phyloP scores from a whole-genome alignment of 2,113 vertebrate genomes.

The Peromyscus leucopus region DNA sequence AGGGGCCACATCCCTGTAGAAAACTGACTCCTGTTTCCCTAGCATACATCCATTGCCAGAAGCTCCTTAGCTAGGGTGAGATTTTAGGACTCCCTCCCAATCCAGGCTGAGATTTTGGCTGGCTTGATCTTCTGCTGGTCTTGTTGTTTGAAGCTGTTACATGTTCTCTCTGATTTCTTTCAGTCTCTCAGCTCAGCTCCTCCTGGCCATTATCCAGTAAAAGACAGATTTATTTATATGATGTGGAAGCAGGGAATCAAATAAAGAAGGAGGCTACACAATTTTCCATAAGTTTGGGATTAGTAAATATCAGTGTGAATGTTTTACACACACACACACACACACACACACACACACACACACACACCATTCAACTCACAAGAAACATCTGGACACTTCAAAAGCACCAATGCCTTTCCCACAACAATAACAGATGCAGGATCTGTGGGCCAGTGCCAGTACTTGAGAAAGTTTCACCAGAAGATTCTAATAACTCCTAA shows the following conservation, averaged over 20 bases:
- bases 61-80: background rate
- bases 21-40: background rate
- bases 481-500: background rate
- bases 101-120: background rate
- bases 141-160: background rate
- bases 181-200: background rate
- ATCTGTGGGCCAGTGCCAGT: fast-evolving
- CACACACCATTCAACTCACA: background rate
- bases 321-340: too few relatives aligned
- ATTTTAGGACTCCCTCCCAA: background rate
- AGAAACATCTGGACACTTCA: background rate
- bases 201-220: background rate
- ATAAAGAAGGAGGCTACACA: background rate
- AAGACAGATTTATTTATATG: background rate
- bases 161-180: background rate
- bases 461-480: background rate
- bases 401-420: background rate
- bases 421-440: background rate
- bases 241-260: background rate
- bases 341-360: too few relatives aligned
- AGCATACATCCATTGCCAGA: background rate
- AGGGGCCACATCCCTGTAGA: background rate
- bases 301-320: fast-evolving
- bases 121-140: background rate
- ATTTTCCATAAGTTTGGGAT: background rate